phyloP scores from a whole-genome alignment of 2,888 invertebrate genomes.

The Harpalus rubripes region DNA sequence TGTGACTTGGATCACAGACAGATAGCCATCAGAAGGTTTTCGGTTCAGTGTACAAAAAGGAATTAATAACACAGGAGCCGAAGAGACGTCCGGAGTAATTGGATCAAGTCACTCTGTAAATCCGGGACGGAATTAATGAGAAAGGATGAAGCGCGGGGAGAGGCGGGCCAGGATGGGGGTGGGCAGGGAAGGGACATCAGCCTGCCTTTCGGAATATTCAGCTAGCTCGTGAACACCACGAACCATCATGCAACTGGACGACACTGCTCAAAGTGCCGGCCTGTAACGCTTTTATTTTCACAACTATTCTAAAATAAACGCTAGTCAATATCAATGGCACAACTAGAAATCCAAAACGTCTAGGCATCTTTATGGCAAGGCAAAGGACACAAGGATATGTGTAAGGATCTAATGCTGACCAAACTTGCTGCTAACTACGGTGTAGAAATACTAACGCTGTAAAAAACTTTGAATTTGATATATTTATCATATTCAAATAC shows the following conservation, averaged over 20 bases:
- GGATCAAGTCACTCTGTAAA: slow-evolving; percentile 75
- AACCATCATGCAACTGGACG: slow-evolving; percentile 69
- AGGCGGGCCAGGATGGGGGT: neutral
- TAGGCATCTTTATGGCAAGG: slow-evolving; percentile 38
- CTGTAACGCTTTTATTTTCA: slow-evolving; percentile 22
- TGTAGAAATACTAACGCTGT: neutral
- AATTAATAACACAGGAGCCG: slow-evolving; percentile 67
- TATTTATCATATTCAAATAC: no score
- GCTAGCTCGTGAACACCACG: slow-evolving; percentile 62
- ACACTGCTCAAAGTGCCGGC: slow-evolving; percentile 21
- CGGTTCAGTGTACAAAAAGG: slow-evolving; percentile 66
- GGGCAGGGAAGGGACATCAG: slow-evolving; percentile 53
- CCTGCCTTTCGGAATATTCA: slow-evolving; percentile 67
- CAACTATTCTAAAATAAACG: slow-evolving; percentile 32
- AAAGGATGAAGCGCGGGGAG: slow-evolving; percentile 71
- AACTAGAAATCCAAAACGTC: slow-evolving; percentile 29
- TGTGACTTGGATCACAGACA: slow-evolving; percentile 67
- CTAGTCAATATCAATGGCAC: slow-evolving; percentile 8
- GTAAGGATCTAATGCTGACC: neutral
- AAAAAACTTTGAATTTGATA: no score
- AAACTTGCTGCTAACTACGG: no score
- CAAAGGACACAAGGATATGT: slow-evolving; percentile 1
- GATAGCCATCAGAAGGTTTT: slow-evolving; percentile 67
- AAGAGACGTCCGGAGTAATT: slow-evolving; percentile 72
- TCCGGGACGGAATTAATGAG: slow-evolving; percentile 72